Percentiles rank a stretch among this genome's conserved stretches.
Conservation (phyloP, 2,888 invertebrate genomes). For the Archips xylosteana region DNA sequence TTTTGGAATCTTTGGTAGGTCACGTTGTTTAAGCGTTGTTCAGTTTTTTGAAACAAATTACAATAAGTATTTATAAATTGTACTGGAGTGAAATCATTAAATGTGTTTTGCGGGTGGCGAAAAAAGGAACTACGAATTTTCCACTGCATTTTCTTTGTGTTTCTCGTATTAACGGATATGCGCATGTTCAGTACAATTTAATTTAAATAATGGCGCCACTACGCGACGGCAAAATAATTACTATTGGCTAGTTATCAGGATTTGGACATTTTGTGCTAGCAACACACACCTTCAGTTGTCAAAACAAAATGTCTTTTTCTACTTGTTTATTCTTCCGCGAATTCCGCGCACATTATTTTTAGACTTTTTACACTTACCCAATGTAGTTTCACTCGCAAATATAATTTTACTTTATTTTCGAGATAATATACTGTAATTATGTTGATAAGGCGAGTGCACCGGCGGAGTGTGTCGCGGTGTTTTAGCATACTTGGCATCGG, state of each 20-base stretch:
- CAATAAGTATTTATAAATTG: too few relatives aligned
- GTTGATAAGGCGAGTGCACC: constrained; percentile 36
- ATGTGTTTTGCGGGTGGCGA: constrained; percentile 26
- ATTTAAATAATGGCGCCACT: constrained; percentile 33
- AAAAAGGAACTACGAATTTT: constrained; percentile 26
- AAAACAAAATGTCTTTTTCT: constrained; percentile 30
- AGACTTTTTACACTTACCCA: constrained; percentile 38
- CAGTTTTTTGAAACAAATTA: too few relatives aligned
- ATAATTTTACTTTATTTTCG: constrained; percentile 9
- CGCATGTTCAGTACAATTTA: constrained; percentile 38
- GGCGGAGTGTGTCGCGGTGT: constrained; percentile 29
- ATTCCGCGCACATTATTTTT: constrained; percentile 34
- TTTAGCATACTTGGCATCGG: constrained; percentile 49
- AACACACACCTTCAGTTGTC: constrained; percentile 32
- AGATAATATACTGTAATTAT: constrained; percentile 18
- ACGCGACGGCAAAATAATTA: constrained; percentile 3
- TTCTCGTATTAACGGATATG: constrained; percentile 21
- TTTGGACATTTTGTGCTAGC: constrained; percentile 15
- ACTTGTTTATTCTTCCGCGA: constrained; percentile 20
- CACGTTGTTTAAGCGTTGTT: too few relatives aligned
- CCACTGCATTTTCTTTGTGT: constrained; percentile 38
- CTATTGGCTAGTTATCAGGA: background rate
- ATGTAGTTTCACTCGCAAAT: constrained; percentile 20
- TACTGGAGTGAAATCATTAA: background rate
- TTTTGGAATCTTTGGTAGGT: too few relatives aligned